phyloP scores from a whole-genome alignment of 2,888 invertebrate species.

The Aleiodes leptofemur region DNA sequence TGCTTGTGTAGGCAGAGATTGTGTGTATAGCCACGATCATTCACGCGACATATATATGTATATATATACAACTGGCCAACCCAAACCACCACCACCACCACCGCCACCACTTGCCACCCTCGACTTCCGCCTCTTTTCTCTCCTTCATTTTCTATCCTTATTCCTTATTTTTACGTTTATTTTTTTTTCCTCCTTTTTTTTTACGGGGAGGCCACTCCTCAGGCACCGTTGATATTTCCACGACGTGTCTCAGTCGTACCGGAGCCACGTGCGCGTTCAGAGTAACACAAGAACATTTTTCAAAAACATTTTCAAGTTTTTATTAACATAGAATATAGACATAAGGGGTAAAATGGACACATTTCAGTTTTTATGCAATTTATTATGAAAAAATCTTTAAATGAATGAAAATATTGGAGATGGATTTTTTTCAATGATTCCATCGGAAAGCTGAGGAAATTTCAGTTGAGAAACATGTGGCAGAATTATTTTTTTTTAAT shows the following conservation, averaged over 20 bases:
- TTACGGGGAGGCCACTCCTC: conserved; percentile 58
- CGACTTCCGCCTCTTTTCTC: conserved; percentile 66
- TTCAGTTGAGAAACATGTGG: no score
- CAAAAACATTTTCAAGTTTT: no score
- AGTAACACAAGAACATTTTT: no score
- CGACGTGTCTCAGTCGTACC: conserved; percentile 69
- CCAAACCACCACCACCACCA: conserved; percentile 57
- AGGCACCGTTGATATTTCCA: conserved; percentile 67
- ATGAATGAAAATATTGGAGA: no score
- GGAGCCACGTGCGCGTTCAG: conserved; percentile 70
- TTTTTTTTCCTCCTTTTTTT: neutral
- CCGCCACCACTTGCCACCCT: conserved; percentile 57
- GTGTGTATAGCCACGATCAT: neutral
- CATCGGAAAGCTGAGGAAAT: no score
- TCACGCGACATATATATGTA: neutral
- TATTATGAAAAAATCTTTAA: no score
- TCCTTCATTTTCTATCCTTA: conserved; percentile 32
- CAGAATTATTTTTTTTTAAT: no score
- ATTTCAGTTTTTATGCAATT: no score
- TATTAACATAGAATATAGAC: no score
- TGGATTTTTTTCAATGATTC: no score
- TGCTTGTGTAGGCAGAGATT: no score
- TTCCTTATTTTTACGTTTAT: neutral
- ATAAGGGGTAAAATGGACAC: no score
- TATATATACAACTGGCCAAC: neutral